phyloP scores from a whole-genome alignment of 2,888 invertebrate genomes.

The Lottia gigantea region DNA sequence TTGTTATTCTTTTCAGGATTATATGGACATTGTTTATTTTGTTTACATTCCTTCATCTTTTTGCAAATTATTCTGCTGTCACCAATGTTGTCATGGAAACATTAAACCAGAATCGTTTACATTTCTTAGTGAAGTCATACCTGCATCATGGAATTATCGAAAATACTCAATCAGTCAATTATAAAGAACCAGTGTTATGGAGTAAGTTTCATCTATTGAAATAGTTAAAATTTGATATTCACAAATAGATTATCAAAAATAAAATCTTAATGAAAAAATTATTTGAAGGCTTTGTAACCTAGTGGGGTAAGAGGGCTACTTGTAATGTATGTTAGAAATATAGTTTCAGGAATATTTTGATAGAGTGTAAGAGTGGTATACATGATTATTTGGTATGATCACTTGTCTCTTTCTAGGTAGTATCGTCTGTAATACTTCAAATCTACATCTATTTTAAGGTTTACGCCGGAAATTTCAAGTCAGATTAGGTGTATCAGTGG shows the following conservation, averaged over 20 bases:
- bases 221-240: too few species aligned
- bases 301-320: too few species aligned
- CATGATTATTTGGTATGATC: too few species aligned
- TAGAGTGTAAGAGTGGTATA: too few species aligned
- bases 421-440: neutral
- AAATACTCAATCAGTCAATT: slow-evolving; percentile 77
- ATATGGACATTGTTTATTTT: slow-evolving; percentile 80
- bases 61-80: slow-evolving; percentile 89
- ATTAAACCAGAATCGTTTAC: slow-evolving; percentile 83
- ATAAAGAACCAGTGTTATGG: slow-evolving; percentile 77
- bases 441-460: slow-evolving; percentile 30
- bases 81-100: slow-evolving; percentile 81
- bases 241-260: too few species aligned
- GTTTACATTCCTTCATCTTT: slow-evolving; percentile 83
- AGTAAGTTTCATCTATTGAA: too few species aligned
- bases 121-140: slow-evolving; percentile 77
- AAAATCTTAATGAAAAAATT: too few species aligned
- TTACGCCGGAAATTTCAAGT: slow-evolving; percentile 43
- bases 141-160: slow-evolving; percentile 75
- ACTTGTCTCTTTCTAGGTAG: too few species aligned
- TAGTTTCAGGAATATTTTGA: too few species aligned
- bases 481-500: slow-evolving; percentile 44
- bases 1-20: slow-evolving; percentile 71
- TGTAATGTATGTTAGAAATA: too few species aligned
- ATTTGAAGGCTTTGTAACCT: too few species aligned